phyloP scores from a whole-genome alignment of 2,888 invertebrate genomes.

The Athrips mouffetella region DNA sequence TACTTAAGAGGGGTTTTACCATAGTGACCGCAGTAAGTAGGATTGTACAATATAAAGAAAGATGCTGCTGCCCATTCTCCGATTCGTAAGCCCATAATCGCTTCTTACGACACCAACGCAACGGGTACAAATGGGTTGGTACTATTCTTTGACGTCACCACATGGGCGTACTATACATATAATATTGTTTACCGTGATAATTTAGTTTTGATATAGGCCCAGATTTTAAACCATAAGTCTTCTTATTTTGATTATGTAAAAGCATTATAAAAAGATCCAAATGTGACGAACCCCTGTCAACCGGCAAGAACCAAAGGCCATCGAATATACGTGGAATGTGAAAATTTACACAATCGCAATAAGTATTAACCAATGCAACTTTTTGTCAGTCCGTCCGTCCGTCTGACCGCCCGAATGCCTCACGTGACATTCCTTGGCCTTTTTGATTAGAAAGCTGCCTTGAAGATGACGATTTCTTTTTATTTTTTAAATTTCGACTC shows the following conservation, averaged over 20 bases:
- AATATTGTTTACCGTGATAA: neutral
- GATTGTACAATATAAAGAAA: too few relatives aligned
- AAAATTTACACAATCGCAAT: conserved; percentile 13
- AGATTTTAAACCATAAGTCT: too few relatives aligned
- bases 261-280: neutral
- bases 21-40: too few relatives aligned
- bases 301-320: conserved; percentile 11
- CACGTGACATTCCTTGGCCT: conserved; percentile 13
- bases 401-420: conserved; percentile 16
- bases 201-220: too few relatives aligned
- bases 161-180: neutral
- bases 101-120: too few relatives aligned
- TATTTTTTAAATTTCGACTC: neutral
- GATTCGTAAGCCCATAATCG: neutral
- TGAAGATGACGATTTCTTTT: conserved; percentile 19
- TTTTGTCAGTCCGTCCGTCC: conserved; percentile 18
- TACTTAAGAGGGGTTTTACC: too few relatives aligned
- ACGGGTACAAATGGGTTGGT: too few relatives aligned
- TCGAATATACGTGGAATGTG: conserved; percentile 12
- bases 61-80: too few relatives aligned
- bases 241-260: too few relatives aligned
- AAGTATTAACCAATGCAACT: conserved; percentile 14
- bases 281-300: conserved; percentile 6
- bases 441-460: conserved; percentile 25
- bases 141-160: too few relatives aligned